Conservation (phyloP, 2,113 vertebrate genomes). For the Prunella himalayana region DNA sequence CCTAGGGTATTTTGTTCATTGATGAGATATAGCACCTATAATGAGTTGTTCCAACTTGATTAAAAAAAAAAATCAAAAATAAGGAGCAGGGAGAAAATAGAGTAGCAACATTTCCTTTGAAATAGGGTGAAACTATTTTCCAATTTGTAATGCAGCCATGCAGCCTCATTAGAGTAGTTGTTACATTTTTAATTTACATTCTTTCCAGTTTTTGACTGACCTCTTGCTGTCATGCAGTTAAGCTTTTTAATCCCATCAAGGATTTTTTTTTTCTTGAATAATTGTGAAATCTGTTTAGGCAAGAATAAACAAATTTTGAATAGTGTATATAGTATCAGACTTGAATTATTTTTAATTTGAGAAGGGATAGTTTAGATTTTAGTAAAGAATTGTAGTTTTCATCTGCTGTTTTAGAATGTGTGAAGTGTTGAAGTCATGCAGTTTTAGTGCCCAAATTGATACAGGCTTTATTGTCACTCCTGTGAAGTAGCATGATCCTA, state of each 20-base stretch:
- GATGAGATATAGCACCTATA: background rate
- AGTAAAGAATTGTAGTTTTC: background rate
- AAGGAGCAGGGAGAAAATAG: rapidly evolving
- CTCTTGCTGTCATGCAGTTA: background rate
- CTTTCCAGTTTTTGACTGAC: background rate
- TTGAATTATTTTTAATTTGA: background rate
- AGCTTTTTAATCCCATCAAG: background rate
- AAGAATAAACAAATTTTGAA: background rate
- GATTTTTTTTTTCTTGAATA: background rate
- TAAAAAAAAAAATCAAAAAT: background rate
- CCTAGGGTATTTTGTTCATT: background rate
- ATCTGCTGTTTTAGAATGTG: background rate
- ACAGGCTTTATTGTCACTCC: background rate
- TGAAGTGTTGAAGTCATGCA: background rate
- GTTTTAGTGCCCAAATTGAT: background rate
- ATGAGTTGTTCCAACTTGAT: background rate
- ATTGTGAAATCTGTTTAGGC: background rate
- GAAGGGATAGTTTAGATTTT: background rate
- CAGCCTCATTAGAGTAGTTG: background rate
- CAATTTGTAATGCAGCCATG: background rate
- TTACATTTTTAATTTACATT: background rate
- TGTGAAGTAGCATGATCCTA: background rate
- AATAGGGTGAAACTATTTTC: background rate
- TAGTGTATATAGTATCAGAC: background rate
- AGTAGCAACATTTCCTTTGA: background rate